These are phyloP conservation scores for Graphium colonna DNA, from an alignment of 2,888 invertebrate genomes.

Conservation along the genomic window DNA sequence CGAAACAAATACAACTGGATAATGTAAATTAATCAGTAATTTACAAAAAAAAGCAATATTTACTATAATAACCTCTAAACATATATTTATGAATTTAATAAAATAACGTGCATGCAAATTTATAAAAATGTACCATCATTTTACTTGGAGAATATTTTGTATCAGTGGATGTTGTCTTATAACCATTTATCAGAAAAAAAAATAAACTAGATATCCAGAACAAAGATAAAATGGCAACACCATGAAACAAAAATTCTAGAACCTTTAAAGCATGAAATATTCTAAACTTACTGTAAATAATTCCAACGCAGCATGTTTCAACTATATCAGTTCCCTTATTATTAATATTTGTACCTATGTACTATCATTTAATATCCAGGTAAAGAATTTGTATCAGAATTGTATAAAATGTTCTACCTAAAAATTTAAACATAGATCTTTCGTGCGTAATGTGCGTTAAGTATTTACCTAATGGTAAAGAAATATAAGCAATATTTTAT, in stretches of 20 bases:
- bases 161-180: background rate
- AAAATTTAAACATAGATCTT: slow-evolving; percentile 46
- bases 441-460: slow-evolving; percentile 42
- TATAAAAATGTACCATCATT: background rate
- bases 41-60: background rate
- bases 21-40: background rate
- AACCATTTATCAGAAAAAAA: too few relatives aligned
- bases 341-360: slow-evolving; percentile 10
- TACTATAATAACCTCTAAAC: slow-evolving; percentile 4
- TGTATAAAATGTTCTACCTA: slow-evolving; percentile 39
- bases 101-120: slow-evolving; percentile 3
- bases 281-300: slow-evolving; percentile 17
- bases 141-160: background rate
- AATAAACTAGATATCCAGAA: background rate
- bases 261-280: background rate
- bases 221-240: slow-evolving; percentile 2
- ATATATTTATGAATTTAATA: slow-evolving; percentile 7
- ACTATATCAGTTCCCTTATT: slow-evolving; percentile 11
- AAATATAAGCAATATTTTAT: slow-evolving; percentile 61
- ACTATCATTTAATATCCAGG: slow-evolving; percentile 16
- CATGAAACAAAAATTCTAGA: background rate
- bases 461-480: slow-evolving; percentile 54
- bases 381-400: slow-evolving; percentile 27
- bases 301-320: slow-evolving; percentile 7
- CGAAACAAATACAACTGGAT: background rate